phyloP scores from a whole-genome alignment of 2,888 invertebrate species.

The Brachypalpus laphriformis region DNA sequence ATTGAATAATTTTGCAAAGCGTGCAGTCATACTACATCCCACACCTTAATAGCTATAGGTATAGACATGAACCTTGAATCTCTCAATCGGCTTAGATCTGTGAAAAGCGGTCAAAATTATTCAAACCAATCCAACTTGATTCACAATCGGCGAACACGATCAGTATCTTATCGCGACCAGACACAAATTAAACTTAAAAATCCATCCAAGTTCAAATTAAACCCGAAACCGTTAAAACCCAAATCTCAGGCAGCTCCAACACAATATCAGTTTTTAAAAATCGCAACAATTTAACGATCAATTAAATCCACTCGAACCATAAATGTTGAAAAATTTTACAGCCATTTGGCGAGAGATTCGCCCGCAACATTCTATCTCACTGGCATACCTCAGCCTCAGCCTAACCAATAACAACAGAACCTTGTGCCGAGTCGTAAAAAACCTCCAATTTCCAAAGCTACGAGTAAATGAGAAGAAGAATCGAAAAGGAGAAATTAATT shows the following conservation, averaged over 20 bases:
- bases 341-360: too few relatives aligned
- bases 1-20: too few relatives aligned
- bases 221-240: constrained; percentile 3
- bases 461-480: constrained; percentile 27
- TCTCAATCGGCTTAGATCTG: not conserved
- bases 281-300: constrained; percentile 70
- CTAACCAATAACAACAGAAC: constrained; percentile 15
- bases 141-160: not conserved
- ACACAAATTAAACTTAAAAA: constrained; percentile 43
- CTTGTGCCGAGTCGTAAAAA: constrained; percentile 19
- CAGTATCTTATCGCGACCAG: not conserved
- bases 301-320: constrained; percentile 60
- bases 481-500: constrained; percentile 1
- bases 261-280: constrained; percentile 19
- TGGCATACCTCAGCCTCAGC: not conserved
- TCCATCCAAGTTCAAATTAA: constrained; percentile 49
- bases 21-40: not conserved
- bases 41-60: too few relatives aligned
- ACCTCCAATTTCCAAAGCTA: constrained; percentile 43
- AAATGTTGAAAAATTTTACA: constrained; percentile 46
- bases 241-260: not conserved
- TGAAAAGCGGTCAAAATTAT: not conserved
- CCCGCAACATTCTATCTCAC: constrained; percentile 52
- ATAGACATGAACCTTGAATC: not conserved
- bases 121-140: not conserved